Percentiles rank a stretch among this genome's conserved stretches.
Evolutionary conservation across 2,113 vertebrate species (phyloP).

Genomic region (Hystrix cristata): DNA sequence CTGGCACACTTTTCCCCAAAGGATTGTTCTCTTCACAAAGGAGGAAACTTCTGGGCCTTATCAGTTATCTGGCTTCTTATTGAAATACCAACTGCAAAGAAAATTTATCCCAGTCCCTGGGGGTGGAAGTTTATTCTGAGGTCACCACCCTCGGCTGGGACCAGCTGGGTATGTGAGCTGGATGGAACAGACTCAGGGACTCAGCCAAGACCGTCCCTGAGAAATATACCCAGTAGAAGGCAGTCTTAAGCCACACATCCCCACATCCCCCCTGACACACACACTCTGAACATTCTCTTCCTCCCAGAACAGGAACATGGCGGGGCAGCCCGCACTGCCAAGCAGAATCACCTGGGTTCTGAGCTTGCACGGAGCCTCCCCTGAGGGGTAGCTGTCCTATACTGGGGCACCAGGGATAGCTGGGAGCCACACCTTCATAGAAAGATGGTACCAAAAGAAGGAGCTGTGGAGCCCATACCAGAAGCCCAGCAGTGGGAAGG

Average conservation of each 20-base stretch:
- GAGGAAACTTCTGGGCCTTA: conserved; percentile 65
- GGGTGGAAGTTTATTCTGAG: conserved; percentile 16
- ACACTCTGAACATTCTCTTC: not conserved
- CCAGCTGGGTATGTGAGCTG: not conserved
- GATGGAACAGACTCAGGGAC: not conserved
- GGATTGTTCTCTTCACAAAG: conserved; percentile 38
- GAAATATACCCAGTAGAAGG: not conserved
- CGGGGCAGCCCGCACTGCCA: not conserved
- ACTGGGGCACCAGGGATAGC: not conserved
- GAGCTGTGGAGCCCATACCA: fast-evolving
- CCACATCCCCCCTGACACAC: fast-evolving
- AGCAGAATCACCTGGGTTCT: not conserved
- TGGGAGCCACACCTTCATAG: not conserved
- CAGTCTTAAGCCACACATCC: not conserved
- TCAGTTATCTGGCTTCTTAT: conserved; percentile 40
- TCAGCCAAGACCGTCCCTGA: not conserved
- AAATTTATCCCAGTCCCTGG: not conserved
- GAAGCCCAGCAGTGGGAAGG: no score
- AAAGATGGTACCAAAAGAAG: not conserved
- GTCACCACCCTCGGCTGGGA: not conserved
- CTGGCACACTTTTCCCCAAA: conserved; percentile 43
- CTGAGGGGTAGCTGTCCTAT: fast-evolving
- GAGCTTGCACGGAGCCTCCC: not conserved
- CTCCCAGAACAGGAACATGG: not conserved
- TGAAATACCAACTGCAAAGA: not conserved